Evolutionary conservation across 2,797 vertebrate genomes (phyloP).

Genomic region (Poecilia picta): DNA sequence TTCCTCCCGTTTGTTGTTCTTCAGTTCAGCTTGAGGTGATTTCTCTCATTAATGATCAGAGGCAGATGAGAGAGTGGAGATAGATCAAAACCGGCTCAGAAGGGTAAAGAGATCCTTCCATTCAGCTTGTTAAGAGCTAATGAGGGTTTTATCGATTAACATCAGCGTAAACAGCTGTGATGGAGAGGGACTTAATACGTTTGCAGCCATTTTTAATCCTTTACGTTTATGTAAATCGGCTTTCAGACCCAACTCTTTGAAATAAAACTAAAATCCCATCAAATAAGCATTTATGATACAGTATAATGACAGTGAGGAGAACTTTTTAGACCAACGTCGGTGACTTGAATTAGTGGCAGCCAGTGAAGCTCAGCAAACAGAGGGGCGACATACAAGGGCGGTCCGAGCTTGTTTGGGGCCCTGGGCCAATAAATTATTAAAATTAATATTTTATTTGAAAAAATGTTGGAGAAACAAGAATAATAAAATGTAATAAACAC

Average conservation of each 20-base stretch:
- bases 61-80: constrained; percentile 13
- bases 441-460: no score
- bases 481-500: no score
- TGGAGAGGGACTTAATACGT: constrained; percentile 1
- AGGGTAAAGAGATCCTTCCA: constrained; percentile 47
- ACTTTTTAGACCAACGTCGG: not conserved
- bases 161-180: constrained; percentile 6
- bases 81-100: constrained; percentile 47
- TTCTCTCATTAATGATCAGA: constrained; percentile 60
- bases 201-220: not conserved
- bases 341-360: not conserved
- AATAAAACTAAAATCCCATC: not conserved
- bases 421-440: no score
- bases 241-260: not conserved
- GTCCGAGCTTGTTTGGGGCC: no score
- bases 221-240: not conserved
- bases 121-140: constrained; percentile 47
- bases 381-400: not conserved
- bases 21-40: constrained; percentile 51
- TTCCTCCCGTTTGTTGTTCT: constrained; percentile 21
- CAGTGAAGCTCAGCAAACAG: not conserved
- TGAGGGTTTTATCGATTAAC: constrained; percentile 45
- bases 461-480: no score
- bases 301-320: not conserved
- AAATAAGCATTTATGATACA: not conserved